Conservation (phyloP, 37 sponge, comb jelly and placozoan species). For the Hormiphora californensis region DNA sequence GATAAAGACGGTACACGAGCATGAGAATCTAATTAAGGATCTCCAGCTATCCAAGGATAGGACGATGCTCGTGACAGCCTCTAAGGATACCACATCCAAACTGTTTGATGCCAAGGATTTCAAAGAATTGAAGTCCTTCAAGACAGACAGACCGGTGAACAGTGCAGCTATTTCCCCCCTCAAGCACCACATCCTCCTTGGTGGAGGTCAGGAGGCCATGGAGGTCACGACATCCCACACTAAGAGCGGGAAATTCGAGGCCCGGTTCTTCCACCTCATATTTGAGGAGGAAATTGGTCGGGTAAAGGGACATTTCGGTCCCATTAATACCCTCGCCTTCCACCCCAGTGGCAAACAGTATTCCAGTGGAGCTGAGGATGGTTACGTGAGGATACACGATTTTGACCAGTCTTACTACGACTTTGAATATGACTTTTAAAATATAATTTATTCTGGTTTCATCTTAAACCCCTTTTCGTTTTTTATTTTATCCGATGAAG, state of each 20-base stretch:
- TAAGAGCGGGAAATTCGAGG: constrained; percentile 93
- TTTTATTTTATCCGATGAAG: no score
- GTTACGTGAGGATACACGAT: constrained; percentile 87
- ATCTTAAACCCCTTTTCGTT: no score
- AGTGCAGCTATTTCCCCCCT: constrained; percentile 89
- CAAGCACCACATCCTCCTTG: constrained; percentile 84
- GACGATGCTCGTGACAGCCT: constrained; percentile 84
- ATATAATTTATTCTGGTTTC: no score
- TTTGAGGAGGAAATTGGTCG: constrained; percentile 97
- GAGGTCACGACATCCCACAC: constrained; percentile 89
- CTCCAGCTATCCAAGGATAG: constrained; percentile 57
- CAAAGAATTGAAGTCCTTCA: constrained; percentile 73
- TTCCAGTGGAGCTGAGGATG: constrained; percentile 98
- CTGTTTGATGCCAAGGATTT: constrained; percentile 81
- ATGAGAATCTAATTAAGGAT: constrained; percentile 47
- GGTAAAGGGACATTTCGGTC: constrained; percentile 99
- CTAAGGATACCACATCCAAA: constrained; percentile 86
- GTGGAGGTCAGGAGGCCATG: constrained; percentile 99
- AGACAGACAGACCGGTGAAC: constrained; percentile 94
- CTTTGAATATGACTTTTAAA: constrained; percentile 77
- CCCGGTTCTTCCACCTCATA: constrained; percentile 90
- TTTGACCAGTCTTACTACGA: constrained; percentile 93
- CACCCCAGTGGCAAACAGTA: constrained; percentile 96
- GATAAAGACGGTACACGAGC: background rate
- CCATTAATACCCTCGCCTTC: constrained; percentile 90